A percentile compares a stretch with the other conserved stretches of the same genome.
Evolutionary conservation across 2,113 vertebrate species (phyloP).

Genomic region (Catharus fuscescens): DNA sequence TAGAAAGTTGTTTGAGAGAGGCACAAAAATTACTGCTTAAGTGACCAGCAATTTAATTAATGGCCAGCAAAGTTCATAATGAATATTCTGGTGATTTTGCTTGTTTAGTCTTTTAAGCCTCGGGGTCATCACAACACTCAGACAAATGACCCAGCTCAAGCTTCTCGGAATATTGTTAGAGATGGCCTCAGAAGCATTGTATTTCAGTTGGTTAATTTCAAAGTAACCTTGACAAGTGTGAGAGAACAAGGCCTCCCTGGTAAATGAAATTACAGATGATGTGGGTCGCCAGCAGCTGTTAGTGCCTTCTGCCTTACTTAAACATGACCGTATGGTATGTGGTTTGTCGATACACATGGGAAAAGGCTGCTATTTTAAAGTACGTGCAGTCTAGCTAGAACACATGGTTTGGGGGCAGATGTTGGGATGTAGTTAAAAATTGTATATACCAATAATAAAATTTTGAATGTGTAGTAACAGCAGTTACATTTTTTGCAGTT

Average conservation of each 20-base stretch:
- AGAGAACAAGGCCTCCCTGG: background rate
- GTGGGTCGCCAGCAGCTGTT: conserved; percentile 8
- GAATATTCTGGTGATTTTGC: background rate
- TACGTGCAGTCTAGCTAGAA: conserved; percentile 13
- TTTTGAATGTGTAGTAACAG: background rate
- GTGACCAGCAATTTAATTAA: background rate
- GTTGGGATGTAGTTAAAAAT: conserved; percentile 13
- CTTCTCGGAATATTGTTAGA: background rate
- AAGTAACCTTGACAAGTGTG: background rate
- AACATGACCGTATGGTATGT: background rate
- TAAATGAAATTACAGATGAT: background rate
- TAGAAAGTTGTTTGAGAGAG: background rate
- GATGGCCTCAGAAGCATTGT: background rate
- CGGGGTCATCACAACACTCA: background rate
- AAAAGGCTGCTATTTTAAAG: conserved; percentile 7
- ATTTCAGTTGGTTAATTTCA: background rate
- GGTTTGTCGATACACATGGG: background rate
- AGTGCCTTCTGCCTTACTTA: conserved; percentile 21
- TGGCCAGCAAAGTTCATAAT: background rate
- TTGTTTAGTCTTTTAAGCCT: background rate
- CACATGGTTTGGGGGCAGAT: conserved; percentile 40
- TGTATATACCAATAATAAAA: background rate
- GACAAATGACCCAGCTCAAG: background rate
- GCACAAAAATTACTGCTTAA: background rate
- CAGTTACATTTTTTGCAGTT: background rate